Base-by-base conservation (phyloP, 2,888 invertebrate genomes). In the Drosophila kambysellisi region DNA sequence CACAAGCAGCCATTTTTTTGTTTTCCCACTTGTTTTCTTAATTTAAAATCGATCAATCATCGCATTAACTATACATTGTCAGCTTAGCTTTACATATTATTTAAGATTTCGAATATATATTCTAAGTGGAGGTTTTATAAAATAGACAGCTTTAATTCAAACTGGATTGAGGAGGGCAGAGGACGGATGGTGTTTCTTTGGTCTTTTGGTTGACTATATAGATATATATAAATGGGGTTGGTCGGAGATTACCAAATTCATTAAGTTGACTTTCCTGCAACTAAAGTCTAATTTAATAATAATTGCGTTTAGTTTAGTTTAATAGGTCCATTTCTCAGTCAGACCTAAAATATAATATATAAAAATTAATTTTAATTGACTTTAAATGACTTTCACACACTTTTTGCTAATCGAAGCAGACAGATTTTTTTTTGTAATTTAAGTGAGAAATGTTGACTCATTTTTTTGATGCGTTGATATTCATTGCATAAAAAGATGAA, bases 41-140 rank as follows among this genome's bases (percentile, higher is more conserved):
- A 20, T 11, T 3, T 12, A 4, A 41, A n/a, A 41, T 5, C n/a
- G 5, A 41, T n/a, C 11, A 41, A 11, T 11, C 3, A 12, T 4
- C 11, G 1, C 1, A 17, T 8, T 4, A 15, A 37, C 0, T 3
- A 37, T 37, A 4, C 15, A 15, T 7, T 15, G 0, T 3, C 17
- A 39, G 17, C 8, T 39, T 17, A 37, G 15, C 37, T 37, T 37
- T 37, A 37, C 7, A n/a, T n/a, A 41, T 41, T 41, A 9, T n/a
- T 4, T 3, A 17, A 41, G 41, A n/a, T 41, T 2, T 9, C 2
- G 9, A n/a, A n/a, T n/a, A 41, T n/a, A 39, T 39, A 17, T 39
- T 4, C 15, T 0, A 25, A 25, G 20, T 15, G 15, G 4, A 7
- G 4, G 39, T 17, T 17, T 39, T 8, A 39, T 11, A 41, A 11